These are phyloP conservation scores for Gambelia wislizenii DNA, from an alignment of 2,797 vertebrate species.

Conservation along the genomic window DNA sequence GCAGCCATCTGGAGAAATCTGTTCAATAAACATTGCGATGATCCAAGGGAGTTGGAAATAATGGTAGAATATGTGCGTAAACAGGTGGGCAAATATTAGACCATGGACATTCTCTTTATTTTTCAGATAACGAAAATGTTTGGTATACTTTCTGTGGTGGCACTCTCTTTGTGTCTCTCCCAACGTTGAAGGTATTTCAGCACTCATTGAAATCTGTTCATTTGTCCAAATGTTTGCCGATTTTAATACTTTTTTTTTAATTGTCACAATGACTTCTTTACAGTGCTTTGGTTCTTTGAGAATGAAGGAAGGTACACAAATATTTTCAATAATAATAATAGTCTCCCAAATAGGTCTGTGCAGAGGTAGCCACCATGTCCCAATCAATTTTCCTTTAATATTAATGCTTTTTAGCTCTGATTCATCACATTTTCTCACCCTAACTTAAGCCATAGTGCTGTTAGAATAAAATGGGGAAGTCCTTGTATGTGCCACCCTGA, in stretches of 20 bases:
- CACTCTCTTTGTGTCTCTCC: too few relatives aligned
- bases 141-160: neutral
- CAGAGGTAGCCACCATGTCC: too few relatives aligned
- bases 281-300: too few relatives aligned
- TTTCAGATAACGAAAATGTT: neutral
- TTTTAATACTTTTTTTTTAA: neutral
- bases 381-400: neutral
- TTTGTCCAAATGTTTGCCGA: neutral
- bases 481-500: neutral
- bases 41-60: constrained; percentile 89
- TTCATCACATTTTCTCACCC: neutral
- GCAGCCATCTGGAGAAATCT: constrained; percentile 96
- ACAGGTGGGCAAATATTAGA: constrained; percentile 80
- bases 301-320: too few relatives aligned
- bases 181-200: neutral
- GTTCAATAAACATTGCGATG: constrained; percentile 90
- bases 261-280: neutral
- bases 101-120: neutral
- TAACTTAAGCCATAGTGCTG: neutral
- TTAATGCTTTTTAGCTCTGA: neutral
- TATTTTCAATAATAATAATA: too few relatives aligned
- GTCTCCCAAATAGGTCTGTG: neutral
- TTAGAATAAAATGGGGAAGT: neutral
- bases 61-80: constrained; percentile 96
- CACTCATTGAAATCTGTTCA: neutral